phyloP scores from a whole-genome alignment of 2,113 vertebrate genomes.

The Rafetus swinhoei region DNA sequence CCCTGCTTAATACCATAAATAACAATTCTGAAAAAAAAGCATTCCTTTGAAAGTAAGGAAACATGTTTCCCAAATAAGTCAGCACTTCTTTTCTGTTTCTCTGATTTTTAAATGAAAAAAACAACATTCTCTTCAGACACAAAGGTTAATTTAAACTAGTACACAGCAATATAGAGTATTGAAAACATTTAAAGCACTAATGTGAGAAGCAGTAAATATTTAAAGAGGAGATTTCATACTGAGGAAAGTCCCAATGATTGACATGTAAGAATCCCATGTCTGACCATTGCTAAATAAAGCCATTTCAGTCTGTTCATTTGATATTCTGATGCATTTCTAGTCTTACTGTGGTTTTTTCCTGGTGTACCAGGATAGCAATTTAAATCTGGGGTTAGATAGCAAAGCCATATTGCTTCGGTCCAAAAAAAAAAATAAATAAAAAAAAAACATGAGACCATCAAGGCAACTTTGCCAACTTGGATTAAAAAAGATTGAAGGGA shows the following conservation, averaged over 20 bases:
- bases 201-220: background rate
- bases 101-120: background rate
- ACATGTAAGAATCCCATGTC: background rate
- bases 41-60: background rate
- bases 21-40: background rate
- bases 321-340: background rate
- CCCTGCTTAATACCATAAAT: background rate
- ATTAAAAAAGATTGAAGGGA: background rate
- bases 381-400: background rate
- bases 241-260: background rate
- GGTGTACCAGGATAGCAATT: background rate
- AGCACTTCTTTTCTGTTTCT: background rate
- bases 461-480: background rate
- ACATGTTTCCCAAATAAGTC: background rate
- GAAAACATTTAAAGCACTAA: background rate
- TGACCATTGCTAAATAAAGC: background rate
- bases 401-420: background rate
- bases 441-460: background rate
- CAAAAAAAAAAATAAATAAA: background rate
- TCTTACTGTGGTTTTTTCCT: background rate
- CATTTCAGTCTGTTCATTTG: background rate
- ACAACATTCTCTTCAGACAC: background rate
- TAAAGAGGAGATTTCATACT: background rate
- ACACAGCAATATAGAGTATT: background rate
- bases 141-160: slow-evolving; percentile 1